These are phyloP conservation scores for Drosophila virilis DNA, from an alignment of 1,140 invertebrate genomes.

Conservation along the genomic window DNA sequence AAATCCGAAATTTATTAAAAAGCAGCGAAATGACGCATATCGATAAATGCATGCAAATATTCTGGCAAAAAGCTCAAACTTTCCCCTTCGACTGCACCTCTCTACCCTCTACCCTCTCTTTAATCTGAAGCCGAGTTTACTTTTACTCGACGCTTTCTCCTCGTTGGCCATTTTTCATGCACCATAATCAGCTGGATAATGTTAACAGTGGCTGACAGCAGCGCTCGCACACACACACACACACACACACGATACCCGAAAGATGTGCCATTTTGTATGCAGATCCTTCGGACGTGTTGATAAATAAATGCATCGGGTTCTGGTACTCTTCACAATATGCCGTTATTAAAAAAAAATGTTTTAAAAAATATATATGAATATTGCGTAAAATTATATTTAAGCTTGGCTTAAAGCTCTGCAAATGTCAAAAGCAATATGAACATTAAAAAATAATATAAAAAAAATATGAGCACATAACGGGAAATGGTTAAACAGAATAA, in stretches of 20 bases:
- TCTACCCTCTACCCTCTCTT: neutral
- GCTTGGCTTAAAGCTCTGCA: neutral
- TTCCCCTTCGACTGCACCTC: neutral
- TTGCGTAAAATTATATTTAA: neutral
- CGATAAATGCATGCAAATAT: conserved; percentile 74
- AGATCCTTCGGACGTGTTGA: conserved; percentile 31
- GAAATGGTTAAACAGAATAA: too few species aligned
- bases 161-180: conserved; percentile 69
- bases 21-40: conserved; percentile 42
- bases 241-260: neutral
- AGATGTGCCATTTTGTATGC: conserved; percentile 19
- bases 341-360: neutral
- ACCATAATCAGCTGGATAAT: conserved; percentile 76
- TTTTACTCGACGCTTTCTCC: conserved; percentile 20
- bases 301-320: conserved; percentile 28
- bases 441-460: neutral
- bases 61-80: neutral
- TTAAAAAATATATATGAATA: neutral
- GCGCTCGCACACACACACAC: conserved; percentile 5
- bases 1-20: conserved; percentile 78
- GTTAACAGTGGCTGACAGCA: conserved; percentile 57
- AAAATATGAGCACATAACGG: too few species aligned
- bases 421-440: neutral
- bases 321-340: conserved; percentile 5
- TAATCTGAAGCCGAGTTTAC: conserved; percentile 19